Base-by-base conservation (phyloP, 1,140 invertebrate species). In the Antheraea pernyi region DNA sequence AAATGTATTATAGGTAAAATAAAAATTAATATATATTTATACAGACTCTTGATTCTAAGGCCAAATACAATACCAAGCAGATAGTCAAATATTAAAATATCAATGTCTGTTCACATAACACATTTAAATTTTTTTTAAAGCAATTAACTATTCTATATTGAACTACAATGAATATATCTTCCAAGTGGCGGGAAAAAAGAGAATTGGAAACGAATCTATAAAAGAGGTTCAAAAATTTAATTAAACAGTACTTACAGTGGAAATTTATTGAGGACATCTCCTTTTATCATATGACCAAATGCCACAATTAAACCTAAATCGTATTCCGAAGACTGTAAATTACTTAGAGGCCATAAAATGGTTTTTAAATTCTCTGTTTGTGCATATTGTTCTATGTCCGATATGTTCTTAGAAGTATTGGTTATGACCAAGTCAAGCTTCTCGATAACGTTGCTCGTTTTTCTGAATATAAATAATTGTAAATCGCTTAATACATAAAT, bases 281-380 rank as follows among this genome's bases (percentile, higher is more conserved):
- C 77, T 76, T 83, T 88, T 59, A 92, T 91, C 42, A 92, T 70
- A 69, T 91, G 88, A 39, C 89, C 89, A 78, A 91, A 91, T 37
- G 89, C 88, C 9, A 91, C 88, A 63, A 91, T 91, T n/a, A 91
- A 68, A 18, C 87, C 89, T 61, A 91, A 76, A 73, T 91, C 87
- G 67, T 91, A 91, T 67, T 91, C 82, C 59, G 69, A 74, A 67
- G 76, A 19, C 11, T 69, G 37, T n/a, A 91, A 64, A 46, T 77
- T 73, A 63, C 81, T 67, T 58, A 88, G 61, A n/a, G 88, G 88
- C 89, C 89, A 91, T 78, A 68, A 22, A 65, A 89, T 77, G 64
- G 81, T 84, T 65, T 74, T 83, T 61, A 91, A 83, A 62, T 82
- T 81, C 67, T 89, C 83, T 7, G 63, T 69, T 58, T 79, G 65